Percentiles rank a stretch among this genome's conserved stretches.
Conservation (phyloP, 64 coral and sea anemone genomes). For the Cladopsammia gracilis region DNA sequence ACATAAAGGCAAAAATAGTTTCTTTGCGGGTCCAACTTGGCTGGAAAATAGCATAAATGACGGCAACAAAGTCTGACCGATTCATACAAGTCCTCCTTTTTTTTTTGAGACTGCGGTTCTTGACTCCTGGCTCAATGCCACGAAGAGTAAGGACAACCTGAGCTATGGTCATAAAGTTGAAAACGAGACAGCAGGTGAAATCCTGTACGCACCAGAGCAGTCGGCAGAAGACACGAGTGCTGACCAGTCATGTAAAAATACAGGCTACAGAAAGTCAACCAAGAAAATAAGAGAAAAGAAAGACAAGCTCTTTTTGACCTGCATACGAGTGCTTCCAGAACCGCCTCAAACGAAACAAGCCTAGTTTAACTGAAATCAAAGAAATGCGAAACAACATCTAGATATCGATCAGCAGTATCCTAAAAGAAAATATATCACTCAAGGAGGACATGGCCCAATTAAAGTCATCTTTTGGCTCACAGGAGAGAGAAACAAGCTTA, state of each 20-base stretch:
- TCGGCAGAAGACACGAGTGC: neutral
- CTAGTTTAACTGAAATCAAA: too few relatives aligned
- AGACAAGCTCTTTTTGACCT: neutral
- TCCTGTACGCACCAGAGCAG: neutral
- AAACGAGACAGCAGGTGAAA: slow-evolving; percentile 3
- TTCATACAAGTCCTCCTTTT: slow-evolving; percentile 40
- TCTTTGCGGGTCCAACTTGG: slow-evolving; percentile 47
- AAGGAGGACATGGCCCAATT: too few relatives aligned
- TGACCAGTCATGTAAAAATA: neutral
- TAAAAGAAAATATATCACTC: too few relatives aligned
- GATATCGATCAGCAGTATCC: too few relatives aligned
- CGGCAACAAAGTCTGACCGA: slow-evolving; percentile 44
- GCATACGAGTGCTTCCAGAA: neutral
- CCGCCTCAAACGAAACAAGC: slow-evolving; percentile 2
- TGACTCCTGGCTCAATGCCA: slow-evolving; percentile 13
- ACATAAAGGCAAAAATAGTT: too few relatives aligned
- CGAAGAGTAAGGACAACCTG: slow-evolving; percentile 58
- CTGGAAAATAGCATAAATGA: slow-evolving; percentile 42
- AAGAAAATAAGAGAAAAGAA: neutral
- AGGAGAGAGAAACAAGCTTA: too few relatives aligned
- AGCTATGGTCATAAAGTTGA: neutral
- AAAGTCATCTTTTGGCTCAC: too few relatives aligned
- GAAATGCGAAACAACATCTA: too few relatives aligned
- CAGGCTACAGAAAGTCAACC: neutral
- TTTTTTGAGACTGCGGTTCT: slow-evolving; percentile 56